Percentiles rank a stretch among this genome's conserved stretches.
phyloP scores from a whole-genome alignment of 1,140 invertebrate species.

The Drosophila prosaltans region DNA sequence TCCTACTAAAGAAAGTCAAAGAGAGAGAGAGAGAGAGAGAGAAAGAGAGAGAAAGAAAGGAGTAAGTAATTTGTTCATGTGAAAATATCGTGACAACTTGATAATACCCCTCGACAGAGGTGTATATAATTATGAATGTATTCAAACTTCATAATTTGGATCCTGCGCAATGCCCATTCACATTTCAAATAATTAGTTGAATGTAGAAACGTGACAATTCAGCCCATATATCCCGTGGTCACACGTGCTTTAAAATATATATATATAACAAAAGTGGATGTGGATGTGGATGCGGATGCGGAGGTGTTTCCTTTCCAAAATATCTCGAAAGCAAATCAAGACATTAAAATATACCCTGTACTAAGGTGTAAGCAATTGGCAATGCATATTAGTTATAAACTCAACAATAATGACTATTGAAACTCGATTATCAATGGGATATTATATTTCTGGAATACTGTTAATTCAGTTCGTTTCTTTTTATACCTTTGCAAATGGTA shows the following conservation, averaged over 20 bases:
- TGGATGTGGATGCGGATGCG: too few relatives aligned
- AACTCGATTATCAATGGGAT: too few relatives aligned
- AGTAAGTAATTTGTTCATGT: background rate
- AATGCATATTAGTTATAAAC: too few relatives aligned
- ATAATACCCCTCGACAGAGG: background rate
- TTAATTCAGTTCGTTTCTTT: too few relatives aligned
- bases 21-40: too few relatives aligned
- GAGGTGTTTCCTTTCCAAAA: background rate
- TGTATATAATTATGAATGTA: background rate
- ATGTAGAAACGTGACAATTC: constrained; percentile 61
- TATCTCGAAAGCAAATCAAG: background rate
- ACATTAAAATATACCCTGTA: background rate
- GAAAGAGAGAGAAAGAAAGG: too few relatives aligned
- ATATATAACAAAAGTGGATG: background rate
- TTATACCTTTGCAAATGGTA: too few relatives aligned
- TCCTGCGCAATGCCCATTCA: background rate
- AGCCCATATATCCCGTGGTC: constrained; percentile 53
- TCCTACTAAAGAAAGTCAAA: too few relatives aligned
- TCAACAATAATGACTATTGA: too few relatives aligned
- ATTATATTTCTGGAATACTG: too few relatives aligned
- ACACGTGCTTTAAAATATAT: constrained; percentile 9
- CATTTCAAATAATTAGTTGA: constrained; percentile 20
- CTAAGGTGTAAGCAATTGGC: too few relatives aligned
- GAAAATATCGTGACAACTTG: background rate
- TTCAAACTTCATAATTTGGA: background rate